A percentile compares a stretch with the other conserved stretches of the same genome.
phyloP scores from a whole-genome alignment of 2,888 invertebrate species.

The Polylopha cassiicola region DNA sequence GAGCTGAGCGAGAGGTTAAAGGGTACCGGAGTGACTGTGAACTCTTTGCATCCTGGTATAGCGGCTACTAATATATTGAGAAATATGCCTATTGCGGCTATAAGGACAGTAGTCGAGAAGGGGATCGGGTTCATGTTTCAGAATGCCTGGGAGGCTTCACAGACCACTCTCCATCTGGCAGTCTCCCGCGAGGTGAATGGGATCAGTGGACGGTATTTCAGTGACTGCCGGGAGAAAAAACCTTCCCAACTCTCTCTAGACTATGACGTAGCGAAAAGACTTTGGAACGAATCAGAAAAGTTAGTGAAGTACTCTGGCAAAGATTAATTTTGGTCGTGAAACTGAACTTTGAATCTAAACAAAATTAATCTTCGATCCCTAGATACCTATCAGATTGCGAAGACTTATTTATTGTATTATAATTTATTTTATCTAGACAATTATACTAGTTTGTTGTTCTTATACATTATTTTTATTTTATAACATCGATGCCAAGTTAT shows the following conservation, averaged over 20 bases:
- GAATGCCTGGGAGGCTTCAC: slow-evolving; percentile 74
- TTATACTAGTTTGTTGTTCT: too few relatives aligned
- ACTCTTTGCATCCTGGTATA: slow-evolving; percentile 83
- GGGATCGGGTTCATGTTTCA: slow-evolving; percentile 67
- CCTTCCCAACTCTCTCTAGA: slow-evolving; percentile 58
- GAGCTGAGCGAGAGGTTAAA: slow-evolving; percentile 67
- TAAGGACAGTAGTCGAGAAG: slow-evolving; percentile 44
- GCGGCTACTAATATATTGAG: slow-evolving; percentile 81
- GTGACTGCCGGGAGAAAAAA: slow-evolving; percentile 57
- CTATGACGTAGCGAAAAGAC: slow-evolving; percentile 59
- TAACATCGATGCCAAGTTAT: too few relatives aligned
- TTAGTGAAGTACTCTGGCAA: slow-evolving; percentile 25
- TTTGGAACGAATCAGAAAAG: slow-evolving; percentile 79
- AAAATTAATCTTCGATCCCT: too few relatives aligned
- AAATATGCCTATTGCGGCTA: slow-evolving; percentile 69
- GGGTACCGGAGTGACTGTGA: slow-evolving; percentile 76
- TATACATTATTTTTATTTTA: too few relatives aligned
- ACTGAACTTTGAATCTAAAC: too few relatives aligned
- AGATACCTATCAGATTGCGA: too few relatives aligned
- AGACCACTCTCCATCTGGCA: slow-evolving; percentile 68
- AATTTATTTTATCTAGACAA: too few relatives aligned
- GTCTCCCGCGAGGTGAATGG: slow-evolving; percentile 58
- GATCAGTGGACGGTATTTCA: slow-evolving; percentile 76
- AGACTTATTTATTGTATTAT: too few relatives aligned
- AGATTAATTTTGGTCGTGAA: too few relatives aligned